phyloP scores from a whole-genome alignment of 2,113 vertebrate species.

The Okapia johnstoni region DNA sequence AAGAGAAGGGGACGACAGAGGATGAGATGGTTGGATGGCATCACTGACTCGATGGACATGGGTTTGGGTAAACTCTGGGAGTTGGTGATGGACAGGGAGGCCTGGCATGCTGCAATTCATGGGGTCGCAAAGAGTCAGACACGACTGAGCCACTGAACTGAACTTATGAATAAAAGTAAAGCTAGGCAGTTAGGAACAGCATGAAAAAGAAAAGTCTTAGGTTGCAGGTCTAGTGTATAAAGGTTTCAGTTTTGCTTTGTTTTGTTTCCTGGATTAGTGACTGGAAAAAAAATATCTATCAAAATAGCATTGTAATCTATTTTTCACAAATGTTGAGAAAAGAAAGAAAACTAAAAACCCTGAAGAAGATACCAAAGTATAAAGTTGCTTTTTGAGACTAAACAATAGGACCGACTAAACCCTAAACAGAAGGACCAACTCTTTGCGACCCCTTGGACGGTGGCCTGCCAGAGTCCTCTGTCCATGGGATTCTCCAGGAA shows the following conservation, averaged over 20 bases:
- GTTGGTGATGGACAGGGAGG: too few species aligned
- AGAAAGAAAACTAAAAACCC: neutral
- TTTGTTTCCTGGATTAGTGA: neutral
- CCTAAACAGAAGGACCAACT: neutral
- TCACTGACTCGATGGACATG: too few species aligned
- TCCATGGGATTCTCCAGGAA: neutral
- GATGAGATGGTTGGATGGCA: too few species aligned
- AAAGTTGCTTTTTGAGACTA: neutral
- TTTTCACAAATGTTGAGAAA: constrained; percentile 23
- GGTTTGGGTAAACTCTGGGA: too few species aligned
- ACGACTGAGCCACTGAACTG: neutral
- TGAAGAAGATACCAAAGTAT: neutral
- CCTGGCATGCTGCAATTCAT: too few species aligned
- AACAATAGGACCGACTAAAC: neutral
- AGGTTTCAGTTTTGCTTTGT: neutral
- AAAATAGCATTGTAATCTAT: neutral
- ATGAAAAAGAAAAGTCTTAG: too few species aligned
- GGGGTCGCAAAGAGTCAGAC: neutral
- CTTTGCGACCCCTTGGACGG: neutral
- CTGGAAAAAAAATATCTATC: neutral
- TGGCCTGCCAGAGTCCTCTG: neutral
- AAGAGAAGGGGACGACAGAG: too few species aligned
- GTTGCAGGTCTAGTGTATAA: neutral
- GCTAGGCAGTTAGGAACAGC: too few species aligned
- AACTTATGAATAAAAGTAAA: too few species aligned